Percentiles rank a stretch among this genome's conserved stretches.
These are phyloP conservation scores for Choloepus hoffmanni DNA, from an alignment of 2,113 vertebrate species.

Conservation along the genomic window DNA sequence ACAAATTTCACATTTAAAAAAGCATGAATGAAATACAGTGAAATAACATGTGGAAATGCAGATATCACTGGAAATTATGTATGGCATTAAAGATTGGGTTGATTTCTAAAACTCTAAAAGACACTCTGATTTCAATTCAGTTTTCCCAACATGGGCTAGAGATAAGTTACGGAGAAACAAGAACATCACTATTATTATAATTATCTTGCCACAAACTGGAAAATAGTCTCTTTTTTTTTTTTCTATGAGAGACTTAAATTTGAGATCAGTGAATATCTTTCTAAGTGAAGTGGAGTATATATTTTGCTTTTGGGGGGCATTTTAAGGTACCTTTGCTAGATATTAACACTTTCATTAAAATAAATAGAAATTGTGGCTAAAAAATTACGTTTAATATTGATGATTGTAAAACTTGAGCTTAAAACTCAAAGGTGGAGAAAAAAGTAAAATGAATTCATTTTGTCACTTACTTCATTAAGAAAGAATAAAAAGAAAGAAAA, in stretches of 20 bases:
- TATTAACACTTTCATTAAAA: neutral
- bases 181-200: neutral
- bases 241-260: neutral
- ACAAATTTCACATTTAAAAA: neutral
- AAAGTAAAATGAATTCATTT: neutral
- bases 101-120: neutral
- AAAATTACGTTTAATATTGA: neutral
- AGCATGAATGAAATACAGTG: neutral
- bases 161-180: neutral
- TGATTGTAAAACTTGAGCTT: neutral
- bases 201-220: neutral
- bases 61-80: neutral
- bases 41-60: neutral
- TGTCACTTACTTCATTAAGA: neutral
- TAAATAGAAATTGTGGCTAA: too few relatives aligned
- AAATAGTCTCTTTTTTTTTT: neutral
- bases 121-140: neutral
- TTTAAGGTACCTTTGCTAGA: neutral
- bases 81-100: neutral
- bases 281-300: neutral
- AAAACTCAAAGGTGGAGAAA: neutral
- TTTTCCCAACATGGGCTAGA: neutral
- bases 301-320: neutral
- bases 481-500: neutral
- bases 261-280: neutral